Percentiles rank a stretch among this genome's conserved stretches.
Conservation (phyloP, 2,797 vertebrate genomes). For the Hybognathus amarus region DNA sequence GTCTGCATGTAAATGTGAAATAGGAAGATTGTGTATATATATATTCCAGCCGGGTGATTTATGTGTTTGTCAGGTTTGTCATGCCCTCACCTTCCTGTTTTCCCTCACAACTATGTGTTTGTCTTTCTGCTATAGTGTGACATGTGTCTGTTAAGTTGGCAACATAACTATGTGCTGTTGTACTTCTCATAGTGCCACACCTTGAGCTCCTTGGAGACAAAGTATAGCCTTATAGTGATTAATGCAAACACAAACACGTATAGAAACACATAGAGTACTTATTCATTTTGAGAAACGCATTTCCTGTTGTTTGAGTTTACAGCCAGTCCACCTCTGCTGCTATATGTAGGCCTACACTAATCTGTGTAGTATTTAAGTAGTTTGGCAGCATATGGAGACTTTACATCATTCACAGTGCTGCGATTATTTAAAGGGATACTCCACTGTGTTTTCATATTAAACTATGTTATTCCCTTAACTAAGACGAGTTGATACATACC, state of each 20-base stretch:
- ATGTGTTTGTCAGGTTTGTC: conserved; percentile 23
- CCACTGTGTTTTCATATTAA: too few species aligned
- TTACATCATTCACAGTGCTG: too few species aligned
- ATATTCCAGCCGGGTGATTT: conserved; percentile 15
- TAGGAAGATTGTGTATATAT: not conserved
- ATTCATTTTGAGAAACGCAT: not conserved
- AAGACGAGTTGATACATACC: too few species aligned
- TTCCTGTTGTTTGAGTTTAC: not conserved
- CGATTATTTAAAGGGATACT: too few species aligned
- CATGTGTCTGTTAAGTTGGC: not conserved
- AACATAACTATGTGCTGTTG: not conserved
- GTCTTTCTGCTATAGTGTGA: conserved; percentile 21
- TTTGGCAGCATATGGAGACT: too few species aligned
- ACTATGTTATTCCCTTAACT: too few species aligned
- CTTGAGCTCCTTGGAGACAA: not conserved
- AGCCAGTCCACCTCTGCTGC: not conserved
- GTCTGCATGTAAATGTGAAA: conserved; percentile 22
- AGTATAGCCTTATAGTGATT: not conserved
- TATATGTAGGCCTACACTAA: not conserved
- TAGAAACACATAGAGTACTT: not conserved
- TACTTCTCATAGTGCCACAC: not conserved
- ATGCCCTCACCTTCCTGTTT: not conserved
- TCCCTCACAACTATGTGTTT: conserved; percentile 12
- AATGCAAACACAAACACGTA: not conserved
- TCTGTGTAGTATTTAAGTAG: too few species aligned